phyloP scores from a whole-genome alignment of 2,888 invertebrate species.

The Conistra vaccinii region DNA sequence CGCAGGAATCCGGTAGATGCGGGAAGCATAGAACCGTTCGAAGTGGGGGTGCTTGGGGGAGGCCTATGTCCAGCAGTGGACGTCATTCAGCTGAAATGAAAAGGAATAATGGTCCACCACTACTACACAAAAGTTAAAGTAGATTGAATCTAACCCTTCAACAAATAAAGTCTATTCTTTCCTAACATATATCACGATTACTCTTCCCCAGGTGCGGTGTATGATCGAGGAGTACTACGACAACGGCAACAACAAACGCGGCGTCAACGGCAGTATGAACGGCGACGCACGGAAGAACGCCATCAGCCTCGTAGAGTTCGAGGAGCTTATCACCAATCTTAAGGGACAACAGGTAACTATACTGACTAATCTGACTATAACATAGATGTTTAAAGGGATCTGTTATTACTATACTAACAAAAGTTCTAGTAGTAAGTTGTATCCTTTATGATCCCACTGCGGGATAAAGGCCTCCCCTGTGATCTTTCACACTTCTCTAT shows the following conservation, averaged over 20 bases:
- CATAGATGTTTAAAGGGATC: background rate
- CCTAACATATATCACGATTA: background rate
- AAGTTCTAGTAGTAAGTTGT: background rate
- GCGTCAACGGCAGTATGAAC: constrained; percentile 88
- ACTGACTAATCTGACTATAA: background rate
- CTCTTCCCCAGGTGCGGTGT: constrained; percentile 91
- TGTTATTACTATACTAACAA: background rate
- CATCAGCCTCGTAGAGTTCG: constrained; percentile 97
- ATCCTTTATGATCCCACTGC: background rate
- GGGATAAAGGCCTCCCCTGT: no score
- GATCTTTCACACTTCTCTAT: background rate
- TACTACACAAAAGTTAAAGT: background rate
- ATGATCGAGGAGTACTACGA: constrained; percentile 96
- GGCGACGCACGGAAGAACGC: constrained; percentile 93
- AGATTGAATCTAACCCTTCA: background rate
- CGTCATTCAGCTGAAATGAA: no score
- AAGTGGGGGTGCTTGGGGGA: no score
- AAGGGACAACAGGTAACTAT: constrained; percentile 94
- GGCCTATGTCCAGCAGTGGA: no score
- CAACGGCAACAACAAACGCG: constrained; percentile 83
- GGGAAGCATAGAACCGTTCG: no score
- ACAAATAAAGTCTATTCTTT: background rate
- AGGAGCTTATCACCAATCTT: constrained; percentile 96
- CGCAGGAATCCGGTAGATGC: no score
- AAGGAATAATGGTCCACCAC: background rate